Conservation (phyloP, 2,888 invertebrate species). For the Tenthredo amoena region DNA sequence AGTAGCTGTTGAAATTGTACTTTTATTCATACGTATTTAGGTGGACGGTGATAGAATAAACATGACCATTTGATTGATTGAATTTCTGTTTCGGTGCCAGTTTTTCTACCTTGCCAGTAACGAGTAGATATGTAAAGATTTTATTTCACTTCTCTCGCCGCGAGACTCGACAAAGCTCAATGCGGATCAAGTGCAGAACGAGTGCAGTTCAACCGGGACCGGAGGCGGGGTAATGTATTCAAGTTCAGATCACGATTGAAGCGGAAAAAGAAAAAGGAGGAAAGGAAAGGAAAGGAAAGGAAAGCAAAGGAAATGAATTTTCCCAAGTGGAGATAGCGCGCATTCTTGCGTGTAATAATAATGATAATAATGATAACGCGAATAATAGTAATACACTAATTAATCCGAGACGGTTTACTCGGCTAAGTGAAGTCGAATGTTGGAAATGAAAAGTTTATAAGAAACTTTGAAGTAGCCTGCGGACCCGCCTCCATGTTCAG, state of each 20-base stretch:
- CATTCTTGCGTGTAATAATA: background rate
- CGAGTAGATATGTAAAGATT: slow-evolving; percentile 9
- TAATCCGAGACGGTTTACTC: slow-evolving; percentile 10
- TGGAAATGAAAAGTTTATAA: background rate
- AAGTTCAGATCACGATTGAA: slow-evolving; percentile 4
- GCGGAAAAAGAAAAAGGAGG: background rate
- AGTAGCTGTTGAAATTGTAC: background rate
- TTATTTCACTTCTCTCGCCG: slow-evolving; percentile 3
- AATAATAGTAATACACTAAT: background rate
- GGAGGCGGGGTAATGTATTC: slow-evolving; percentile 21
- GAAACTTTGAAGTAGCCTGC: slow-evolving; percentile 38
- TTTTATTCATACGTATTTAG: background rate
- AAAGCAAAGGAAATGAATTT: background rate
- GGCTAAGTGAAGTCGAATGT: background rate
- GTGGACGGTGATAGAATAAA: background rate
- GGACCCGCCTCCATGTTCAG: slow-evolving; percentile 32
- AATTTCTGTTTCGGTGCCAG: slow-evolving; percentile 17
- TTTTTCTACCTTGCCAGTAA: background rate
- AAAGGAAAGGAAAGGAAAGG: background rate
- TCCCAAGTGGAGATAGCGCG: background rate
- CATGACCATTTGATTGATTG: slow-evolving; percentile 24
- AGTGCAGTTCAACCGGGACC: background rate
- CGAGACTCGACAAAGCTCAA: background rate
- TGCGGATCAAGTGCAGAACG: slow-evolving; percentile 28
- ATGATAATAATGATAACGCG: background rate